A percentile compares a stretch with the other conserved stretches of the same genome.
Conservation (phyloP, 1,140 invertebrate genomes). For the Popillia japonica region DNA sequence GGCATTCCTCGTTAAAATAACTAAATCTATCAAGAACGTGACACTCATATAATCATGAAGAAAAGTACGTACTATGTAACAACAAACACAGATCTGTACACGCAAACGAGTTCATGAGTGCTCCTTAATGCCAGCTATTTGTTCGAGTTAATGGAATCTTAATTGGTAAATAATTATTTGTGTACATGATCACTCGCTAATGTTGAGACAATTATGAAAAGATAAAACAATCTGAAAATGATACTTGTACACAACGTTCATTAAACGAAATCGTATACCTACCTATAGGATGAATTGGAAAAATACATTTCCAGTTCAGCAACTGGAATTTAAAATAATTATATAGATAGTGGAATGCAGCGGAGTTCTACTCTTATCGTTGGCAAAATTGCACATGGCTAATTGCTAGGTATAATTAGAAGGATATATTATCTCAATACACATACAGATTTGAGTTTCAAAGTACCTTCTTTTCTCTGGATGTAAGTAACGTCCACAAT, state of each 20-base stretch:
- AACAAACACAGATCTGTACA: neutral
- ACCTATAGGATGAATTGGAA: neutral
- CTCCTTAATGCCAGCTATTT: neutral
- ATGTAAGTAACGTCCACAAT: no score
- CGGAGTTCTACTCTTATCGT: neutral
- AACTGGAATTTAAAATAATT: conserved; percentile 13
- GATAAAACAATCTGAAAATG: conserved; percentile 11
- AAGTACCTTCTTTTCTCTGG: no score
- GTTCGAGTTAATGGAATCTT: neutral
- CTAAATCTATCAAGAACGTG: neutral
- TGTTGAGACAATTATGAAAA: neutral
- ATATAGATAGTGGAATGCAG: neutral
- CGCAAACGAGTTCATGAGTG: neutral
- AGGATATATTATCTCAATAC: no score
- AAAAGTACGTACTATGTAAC: neutral
- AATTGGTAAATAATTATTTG: conserved; percentile 32
- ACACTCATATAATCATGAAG: neutral
- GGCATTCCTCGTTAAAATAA: no score
- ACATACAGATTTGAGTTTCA: no score
- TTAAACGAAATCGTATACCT: neutral
- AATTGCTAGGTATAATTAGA: neutral
- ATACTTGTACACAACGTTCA: neutral
- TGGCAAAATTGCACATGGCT: neutral
- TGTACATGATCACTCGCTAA: neutral
- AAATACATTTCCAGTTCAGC: conserved; percentile 1